phyloP scores from a whole-genome alignment of 1,140 invertebrate species.

The Caenorhabditis latens region DNA sequence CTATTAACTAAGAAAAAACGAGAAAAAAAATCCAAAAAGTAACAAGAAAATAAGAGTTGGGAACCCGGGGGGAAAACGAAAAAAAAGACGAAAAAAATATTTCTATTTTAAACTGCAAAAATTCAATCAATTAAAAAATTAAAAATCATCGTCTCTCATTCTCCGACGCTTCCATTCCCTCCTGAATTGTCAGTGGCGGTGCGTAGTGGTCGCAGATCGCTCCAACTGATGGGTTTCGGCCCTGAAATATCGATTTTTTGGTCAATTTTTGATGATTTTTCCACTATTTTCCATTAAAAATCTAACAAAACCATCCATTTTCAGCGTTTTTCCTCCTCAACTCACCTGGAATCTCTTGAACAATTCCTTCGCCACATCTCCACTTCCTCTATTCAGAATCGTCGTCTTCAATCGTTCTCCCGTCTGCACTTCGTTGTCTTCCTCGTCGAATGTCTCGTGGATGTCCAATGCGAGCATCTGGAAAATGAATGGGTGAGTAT shows the following conservation, averaged over 20 bases:
- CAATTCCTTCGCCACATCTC: slow-evolving; percentile 73
- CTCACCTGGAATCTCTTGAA: slow-evolving; percentile 79
- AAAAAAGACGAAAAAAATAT: slow-evolving; percentile 1
- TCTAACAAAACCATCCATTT: not conserved
- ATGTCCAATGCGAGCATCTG: slow-evolving; percentile 77
- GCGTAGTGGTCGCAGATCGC: slow-evolving; percentile 78
- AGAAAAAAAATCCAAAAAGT: slow-evolving; percentile 5
- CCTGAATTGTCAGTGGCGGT: slow-evolving; percentile 65
- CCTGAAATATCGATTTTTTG: slow-evolving; percentile 63
- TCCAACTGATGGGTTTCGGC: slow-evolving; percentile 75
- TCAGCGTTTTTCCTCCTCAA: slow-evolving; percentile 35
- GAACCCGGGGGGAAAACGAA: not conserved
- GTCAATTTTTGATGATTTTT: not conserved
- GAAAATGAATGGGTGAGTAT: slow-evolving; percentile 25
- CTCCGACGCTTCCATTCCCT: slow-evolving; percentile 25
- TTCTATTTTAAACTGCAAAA: not conserved
- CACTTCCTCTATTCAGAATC: slow-evolving; percentile 72
- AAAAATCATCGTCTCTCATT: slow-evolving; percentile 33
- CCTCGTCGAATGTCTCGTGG: slow-evolving; percentile 74
- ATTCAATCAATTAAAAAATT: too few relatives aligned
- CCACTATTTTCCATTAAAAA: not conserved
- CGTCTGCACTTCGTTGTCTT: slow-evolving; percentile 69
- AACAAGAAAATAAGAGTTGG: not conserved
- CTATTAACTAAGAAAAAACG: not conserved
- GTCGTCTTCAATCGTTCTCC: slow-evolving; percentile 73